Percentiles rank a stretch among this genome's conserved stretches.
phyloP scores from a whole-genome alignment of 2,113 vertebrate species.

The Istiophorus platypterus region DNA sequence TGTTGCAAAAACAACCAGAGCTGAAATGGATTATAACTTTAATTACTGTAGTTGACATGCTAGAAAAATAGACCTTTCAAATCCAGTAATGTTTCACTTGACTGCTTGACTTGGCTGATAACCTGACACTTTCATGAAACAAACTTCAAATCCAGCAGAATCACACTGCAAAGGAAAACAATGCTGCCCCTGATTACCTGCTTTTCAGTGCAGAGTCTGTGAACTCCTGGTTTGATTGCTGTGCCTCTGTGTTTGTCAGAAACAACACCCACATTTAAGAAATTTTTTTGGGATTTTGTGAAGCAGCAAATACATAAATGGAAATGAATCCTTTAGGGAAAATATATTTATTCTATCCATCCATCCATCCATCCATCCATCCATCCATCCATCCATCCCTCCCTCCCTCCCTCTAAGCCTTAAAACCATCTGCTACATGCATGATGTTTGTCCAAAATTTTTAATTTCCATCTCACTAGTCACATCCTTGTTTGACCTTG shows the following conservation, averaged over 20 bases:
- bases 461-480: conserved; percentile 23
- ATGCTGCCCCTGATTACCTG: conserved; percentile 9
- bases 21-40: neutral
- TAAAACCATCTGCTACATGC: neutral
- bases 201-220: neutral
- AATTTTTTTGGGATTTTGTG: neutral
- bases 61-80: neutral
- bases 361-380: neutral
- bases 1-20: neutral
- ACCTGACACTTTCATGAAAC: neutral
- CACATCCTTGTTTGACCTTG: conserved; percentile 27
- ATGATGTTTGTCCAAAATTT: conserved; percentile 16
- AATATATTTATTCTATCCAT: neutral
- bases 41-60: neutral
- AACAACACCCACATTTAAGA: neutral
- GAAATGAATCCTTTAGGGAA: neutral
- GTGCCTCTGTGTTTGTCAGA: neutral
- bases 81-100: neutral
- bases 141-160: conserved; percentile 12
- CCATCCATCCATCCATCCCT: neutral
- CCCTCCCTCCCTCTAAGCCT: neutral
- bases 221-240: conserved; percentile 37
- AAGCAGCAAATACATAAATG: neutral
- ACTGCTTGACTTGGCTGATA: neutral
- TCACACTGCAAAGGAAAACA: conserved; percentile 10